A percentile compares a stretch with the other conserved stretches of the same genome.
These are phyloP conservation scores for Metellina segmentata DNA, from an alignment of 2,888 invertebrate genomes.

Conservation along the genomic window DNA sequence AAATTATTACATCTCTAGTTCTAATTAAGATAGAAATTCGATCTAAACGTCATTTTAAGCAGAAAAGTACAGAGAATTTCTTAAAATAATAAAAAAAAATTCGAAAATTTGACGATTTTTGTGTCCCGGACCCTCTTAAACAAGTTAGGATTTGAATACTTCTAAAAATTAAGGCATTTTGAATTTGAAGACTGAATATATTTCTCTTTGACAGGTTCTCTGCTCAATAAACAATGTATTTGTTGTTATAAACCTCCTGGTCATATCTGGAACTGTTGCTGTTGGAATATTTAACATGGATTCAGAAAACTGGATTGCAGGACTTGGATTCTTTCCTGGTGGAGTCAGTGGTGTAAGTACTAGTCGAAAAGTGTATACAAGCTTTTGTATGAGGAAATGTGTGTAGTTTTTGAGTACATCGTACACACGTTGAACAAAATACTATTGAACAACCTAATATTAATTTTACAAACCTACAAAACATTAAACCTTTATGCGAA, in stretches of 20 bases:
- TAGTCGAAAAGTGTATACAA: background rate
- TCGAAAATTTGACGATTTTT: too few species aligned
- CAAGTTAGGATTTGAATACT: background rate
- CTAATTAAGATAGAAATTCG: too few species aligned
- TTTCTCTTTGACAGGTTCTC: constrained; percentile 57
- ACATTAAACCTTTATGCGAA: too few species aligned
- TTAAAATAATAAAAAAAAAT: too few species aligned
- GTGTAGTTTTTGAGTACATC: background rate
- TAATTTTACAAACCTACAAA: too few species aligned
- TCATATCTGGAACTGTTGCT: constrained; percentile 76
- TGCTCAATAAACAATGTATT: constrained; percentile 77
- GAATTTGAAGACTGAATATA: background rate
- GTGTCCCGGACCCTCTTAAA: too few species aligned
- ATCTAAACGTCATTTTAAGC: too few species aligned
- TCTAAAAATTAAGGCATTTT: background rate
- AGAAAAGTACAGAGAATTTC: too few species aligned
- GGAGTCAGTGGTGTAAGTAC: constrained; percentile 77
- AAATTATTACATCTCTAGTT: too few species aligned
- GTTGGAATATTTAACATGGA: constrained; percentile 77
- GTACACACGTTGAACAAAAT: too few species aligned
- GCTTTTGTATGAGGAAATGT: too few species aligned
- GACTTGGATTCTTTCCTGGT: constrained; percentile 77
- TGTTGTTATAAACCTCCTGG: constrained; percentile 76
- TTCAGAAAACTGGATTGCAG: constrained; percentile 78
- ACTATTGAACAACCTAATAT: too few species aligned